A percentile compares a stretch with the other conserved stretches of the same genome.
Conservation (phyloP, 1,140 invertebrate species). For the Habropoda laboriosa region DNA sequence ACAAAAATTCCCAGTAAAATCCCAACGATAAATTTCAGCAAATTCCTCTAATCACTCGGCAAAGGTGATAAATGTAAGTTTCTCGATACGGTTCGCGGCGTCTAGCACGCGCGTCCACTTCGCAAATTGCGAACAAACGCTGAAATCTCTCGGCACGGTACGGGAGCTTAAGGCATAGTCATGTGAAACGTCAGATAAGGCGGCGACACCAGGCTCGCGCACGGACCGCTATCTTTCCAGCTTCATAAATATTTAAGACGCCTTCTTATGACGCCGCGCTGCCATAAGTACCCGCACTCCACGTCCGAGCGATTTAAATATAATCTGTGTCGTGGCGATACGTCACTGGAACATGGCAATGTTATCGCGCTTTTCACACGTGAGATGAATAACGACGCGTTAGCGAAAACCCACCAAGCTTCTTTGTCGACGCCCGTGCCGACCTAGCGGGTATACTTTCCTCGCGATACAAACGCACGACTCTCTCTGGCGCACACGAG, state of each 20-base stretch:
- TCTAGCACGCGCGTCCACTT: neutral
- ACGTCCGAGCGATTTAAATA: constrained; percentile 65
- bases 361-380: constrained; percentile 74
- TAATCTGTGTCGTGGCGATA: constrained; percentile 67
- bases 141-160: constrained; percentile 28
- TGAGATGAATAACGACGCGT: constrained; percentile 69
- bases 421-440: constrained; percentile 1
- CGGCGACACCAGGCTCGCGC: constrained; percentile 30
- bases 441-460: neutral
- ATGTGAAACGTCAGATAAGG: constrained; percentile 53
- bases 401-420: constrained; percentile 32
- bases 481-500: no score
- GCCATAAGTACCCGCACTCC: constrained; percentile 42
- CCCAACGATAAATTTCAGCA: no score
- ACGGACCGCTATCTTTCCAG: constrained; percentile 51
- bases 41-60: neutral
- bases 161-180: constrained; percentile 22
- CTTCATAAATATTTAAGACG: constrained; percentile 74
- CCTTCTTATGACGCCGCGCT: constrained; percentile 51
- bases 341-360: constrained; percentile 59
- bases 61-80: no score
- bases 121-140: constrained; percentile 35
- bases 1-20: no score
- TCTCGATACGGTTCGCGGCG: neutral
- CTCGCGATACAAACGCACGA: neutral